Evolutionary conservation across 2,888 invertebrate genomes (phyloP).

Genomic region (Chaetoderma sp.): DNA sequence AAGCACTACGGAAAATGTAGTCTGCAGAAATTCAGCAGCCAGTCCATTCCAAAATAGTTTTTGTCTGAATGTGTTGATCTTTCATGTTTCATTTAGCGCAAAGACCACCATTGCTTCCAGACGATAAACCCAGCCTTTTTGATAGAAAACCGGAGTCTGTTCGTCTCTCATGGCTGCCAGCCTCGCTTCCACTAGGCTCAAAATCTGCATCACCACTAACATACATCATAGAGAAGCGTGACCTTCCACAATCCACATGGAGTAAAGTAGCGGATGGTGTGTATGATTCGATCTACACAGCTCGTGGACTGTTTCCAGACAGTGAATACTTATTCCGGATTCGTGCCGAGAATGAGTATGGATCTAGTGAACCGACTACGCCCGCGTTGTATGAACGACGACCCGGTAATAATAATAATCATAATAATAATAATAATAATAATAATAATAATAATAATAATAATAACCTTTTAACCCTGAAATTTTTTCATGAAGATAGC

Average conservation of each 20-base stretch:
- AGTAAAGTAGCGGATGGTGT: conserved; percentile 76
- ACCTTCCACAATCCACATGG: conserved; percentile 93
- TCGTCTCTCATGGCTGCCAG: conserved; percentile 57
- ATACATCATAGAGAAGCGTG: conserved; percentile 72
- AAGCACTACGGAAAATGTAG: too few species aligned
- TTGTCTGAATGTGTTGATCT: too few species aligned
- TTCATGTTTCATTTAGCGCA: too few species aligned
- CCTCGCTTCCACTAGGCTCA: conserved; percentile 46
- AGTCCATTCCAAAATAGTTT: too few species aligned
- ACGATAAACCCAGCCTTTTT: conserved; percentile 45
- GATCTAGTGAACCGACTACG: conserved; percentile 96
- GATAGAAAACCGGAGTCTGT: conserved; percentile 49
- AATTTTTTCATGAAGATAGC: too few species aligned
- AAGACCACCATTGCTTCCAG: neutral
- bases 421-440: too few species aligned
- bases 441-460: neutral
- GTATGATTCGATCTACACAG: conserved; percentile 50
- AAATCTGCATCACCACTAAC: conserved; percentile 43
- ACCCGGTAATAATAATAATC: conserved; percentile 42
- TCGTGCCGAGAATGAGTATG: conserved; percentile 95
- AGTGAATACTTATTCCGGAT: conserved; percentile 95
- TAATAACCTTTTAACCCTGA: too few species aligned
- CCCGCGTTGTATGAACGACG: conserved; percentile 73
- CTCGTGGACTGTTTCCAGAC: conserved; percentile 81
- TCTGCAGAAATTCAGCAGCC: too few species aligned